A percentile compares a stretch with the other conserved stretches of the same genome.
phyloP scores from a whole-genome alignment of 2,888 invertebrate species.

The Melipona beecheii region DNA sequence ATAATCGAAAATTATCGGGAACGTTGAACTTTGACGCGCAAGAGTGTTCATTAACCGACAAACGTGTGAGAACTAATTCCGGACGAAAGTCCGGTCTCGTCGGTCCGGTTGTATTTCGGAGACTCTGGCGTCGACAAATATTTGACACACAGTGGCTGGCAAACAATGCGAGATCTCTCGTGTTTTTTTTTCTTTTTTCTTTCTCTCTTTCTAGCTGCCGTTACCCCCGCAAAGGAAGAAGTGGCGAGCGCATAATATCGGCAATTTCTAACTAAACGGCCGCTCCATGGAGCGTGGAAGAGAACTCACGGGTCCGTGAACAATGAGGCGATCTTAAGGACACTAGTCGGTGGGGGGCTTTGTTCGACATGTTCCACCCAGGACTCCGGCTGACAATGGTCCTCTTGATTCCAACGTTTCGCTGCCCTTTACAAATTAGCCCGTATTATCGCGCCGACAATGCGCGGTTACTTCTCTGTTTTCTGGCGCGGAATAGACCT shows the following conservation, averaged over 20 bases:
- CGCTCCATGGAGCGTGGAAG: slow-evolving; percentile 45
- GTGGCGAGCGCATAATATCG: slow-evolving; percentile 52
- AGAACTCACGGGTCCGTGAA: slow-evolving; percentile 37
- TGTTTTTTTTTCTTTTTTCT: not conserved
- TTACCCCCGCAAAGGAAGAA: not conserved
- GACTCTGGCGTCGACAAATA: slow-evolving; percentile 32
- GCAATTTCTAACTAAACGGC: slow-evolving; percentile 46
- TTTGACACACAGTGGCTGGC: slow-evolving; percentile 35
- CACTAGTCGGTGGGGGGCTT: slow-evolving; percentile 23
- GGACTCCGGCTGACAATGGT: slow-evolving; percentile 33
- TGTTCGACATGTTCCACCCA: slow-evolving; percentile 51
- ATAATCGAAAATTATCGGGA: slow-evolving; percentile 22
- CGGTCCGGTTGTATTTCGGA: not conserved
- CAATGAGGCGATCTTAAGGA: slow-evolving; percentile 59
- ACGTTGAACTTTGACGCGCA: not conserved
- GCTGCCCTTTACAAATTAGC: slow-evolving; percentile 50
- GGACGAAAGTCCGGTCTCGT: not conserved
- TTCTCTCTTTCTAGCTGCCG: not conserved
- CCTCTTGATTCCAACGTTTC: slow-evolving; percentile 47
- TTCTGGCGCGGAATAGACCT: not conserved
- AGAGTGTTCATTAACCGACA: not conserved
- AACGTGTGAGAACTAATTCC: slow-evolving; percentile 16
- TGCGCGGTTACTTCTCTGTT: slow-evolving; percentile 25
- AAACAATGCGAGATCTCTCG: slow-evolving; percentile 33
- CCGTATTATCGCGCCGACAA: slow-evolving; percentile 47